Base-by-base conservation (phyloP, 2,888 invertebrate genomes). In the Drosophila nr. fundita region DNA sequence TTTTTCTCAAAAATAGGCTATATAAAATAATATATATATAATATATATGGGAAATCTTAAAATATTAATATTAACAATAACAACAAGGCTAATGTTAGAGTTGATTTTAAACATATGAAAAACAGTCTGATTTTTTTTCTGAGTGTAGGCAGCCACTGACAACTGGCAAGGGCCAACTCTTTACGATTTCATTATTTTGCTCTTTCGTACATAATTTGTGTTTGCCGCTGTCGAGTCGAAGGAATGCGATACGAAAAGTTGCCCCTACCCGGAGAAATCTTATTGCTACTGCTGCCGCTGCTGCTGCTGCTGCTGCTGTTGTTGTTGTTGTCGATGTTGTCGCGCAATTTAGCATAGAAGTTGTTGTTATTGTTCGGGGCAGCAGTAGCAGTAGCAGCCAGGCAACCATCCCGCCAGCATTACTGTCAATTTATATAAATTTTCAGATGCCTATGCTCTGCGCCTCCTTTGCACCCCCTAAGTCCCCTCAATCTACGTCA, bases 351-450 rank as follows among this genome's bases (percentile, higher is more conserved):
- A 70, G 69, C 82, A 76, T 70, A 72, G 68, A 67, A 79, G 55
- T 78, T 80, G 82, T 76, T 76, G 75, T 78, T 80, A 70, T 66
- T 80, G 80, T 63, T 64, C 60, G 50, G 76, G 70, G 65, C 69
- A 78, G 36, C 74, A 74, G 45, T 24, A 34, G 34, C 61, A 62
- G 58, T 15, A 62, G 34, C 82, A 68, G 68, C 69, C 71, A 68
- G 62, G 68, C 82, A 71, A 64, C 69, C 82, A 72, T 66, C 68
- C 82, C 69, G 73, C 72, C 78, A 82, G 83, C 82, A 85, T 87
- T 87, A 84, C 87, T 84, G 87, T 87, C 87, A 85, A 85, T 85
- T 85, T 85, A 85, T 85, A 85, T 87, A 85, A 84, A 85, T 87
- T 87, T 83, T 80, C 80, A 79, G 73, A 61, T 66, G 70, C 77